phyloP scores from a whole-genome alignment of 2,113 vertebrate genomes.

The Azemiops feae region DNA sequence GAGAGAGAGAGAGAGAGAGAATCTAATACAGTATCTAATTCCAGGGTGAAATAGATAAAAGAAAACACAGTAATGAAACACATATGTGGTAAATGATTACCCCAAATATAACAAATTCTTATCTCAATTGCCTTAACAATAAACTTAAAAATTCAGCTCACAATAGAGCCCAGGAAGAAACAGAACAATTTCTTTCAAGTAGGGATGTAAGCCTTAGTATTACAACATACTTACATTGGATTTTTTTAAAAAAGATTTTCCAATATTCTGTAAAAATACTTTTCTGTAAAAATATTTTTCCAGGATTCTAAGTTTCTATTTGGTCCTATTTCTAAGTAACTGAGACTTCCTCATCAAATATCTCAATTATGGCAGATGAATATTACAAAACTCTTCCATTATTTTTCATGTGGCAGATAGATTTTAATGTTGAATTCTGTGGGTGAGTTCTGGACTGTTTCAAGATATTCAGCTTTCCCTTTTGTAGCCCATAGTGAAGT shows the following conservation, averaged over 20 bases:
- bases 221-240: not conserved
- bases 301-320: not conserved
- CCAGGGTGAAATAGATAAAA: no score
- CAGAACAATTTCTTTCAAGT: no score
- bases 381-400: not conserved
- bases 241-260: not conserved
- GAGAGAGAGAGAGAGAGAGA: no score
- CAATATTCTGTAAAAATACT: no score
- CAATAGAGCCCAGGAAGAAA: no score
- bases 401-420: not conserved
- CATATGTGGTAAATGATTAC: no score
- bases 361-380: not conserved
- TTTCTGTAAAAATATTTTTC: not conserved
- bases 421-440: not conserved
- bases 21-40: no score
- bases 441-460: not conserved
- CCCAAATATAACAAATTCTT: no score
- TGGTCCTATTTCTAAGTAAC: not conserved
- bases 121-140: no score
- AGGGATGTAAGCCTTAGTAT: not conserved
- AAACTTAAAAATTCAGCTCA: no score
- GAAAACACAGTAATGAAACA: no score
- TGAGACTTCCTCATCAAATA: not conserved
- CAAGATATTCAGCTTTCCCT: not conserved
- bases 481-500: constrained; percentile 3